phyloP scores from a whole-genome alignment of 2,113 vertebrate genomes.

The Fulmarus glacialis region DNA sequence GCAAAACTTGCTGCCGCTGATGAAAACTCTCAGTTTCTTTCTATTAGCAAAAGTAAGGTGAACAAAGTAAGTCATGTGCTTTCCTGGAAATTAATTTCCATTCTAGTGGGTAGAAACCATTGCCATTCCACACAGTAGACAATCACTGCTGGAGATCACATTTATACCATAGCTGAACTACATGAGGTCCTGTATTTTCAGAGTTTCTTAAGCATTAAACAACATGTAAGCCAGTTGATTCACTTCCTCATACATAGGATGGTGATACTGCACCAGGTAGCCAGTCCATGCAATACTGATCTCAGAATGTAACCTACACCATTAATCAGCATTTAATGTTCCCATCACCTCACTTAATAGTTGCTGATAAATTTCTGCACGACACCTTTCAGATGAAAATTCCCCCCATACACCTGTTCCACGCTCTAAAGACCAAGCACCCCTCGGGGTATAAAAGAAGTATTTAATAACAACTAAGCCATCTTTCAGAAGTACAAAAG shows the following conservation, averaged over 20 bases:
- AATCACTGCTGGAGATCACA: not conserved
- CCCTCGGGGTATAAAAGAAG: not conserved
- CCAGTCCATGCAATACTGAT: not conserved
- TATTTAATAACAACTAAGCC: not conserved
- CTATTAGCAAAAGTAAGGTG: slow-evolving; percentile 28
- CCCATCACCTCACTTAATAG: not conserved
- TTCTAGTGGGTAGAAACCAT: not conserved
- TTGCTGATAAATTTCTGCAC: not conserved
- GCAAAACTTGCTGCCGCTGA: not conserved
- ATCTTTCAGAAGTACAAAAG: not conserved
- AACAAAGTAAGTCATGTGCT: slow-evolving; percentile 25
- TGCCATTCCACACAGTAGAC: not conserved
- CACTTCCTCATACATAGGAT: not conserved
- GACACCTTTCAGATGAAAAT: not conserved
- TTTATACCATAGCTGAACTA: not conserved
- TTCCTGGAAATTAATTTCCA: slow-evolving; percentile 47
- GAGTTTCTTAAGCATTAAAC: not conserved
- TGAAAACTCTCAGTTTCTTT: slow-evolving; percentile 37
- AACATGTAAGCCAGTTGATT: not conserved
- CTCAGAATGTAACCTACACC: not conserved
- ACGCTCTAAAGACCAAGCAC: not conserved
- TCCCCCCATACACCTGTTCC: fast-evolving
- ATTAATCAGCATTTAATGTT: not conserved
- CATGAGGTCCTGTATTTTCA: not conserved
- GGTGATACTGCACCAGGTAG: not conserved